Conservation (phyloP, 2,797 vertebrate species). For the Babyrousa celebensis region DNA sequence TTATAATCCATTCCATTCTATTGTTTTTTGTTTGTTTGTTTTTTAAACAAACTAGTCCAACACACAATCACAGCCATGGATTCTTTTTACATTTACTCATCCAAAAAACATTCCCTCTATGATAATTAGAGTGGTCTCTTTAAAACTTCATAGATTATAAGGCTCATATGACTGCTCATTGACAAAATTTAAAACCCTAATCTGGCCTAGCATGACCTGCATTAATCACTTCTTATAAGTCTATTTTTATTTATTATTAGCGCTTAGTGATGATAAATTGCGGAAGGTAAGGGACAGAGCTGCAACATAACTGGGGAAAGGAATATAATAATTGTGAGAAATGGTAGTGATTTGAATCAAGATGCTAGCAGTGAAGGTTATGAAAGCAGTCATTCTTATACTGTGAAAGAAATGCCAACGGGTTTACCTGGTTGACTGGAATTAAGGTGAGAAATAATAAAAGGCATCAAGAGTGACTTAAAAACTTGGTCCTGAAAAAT, state of each 20-base stretch:
- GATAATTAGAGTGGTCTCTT: neutral
- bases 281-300: neutral
- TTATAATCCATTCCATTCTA: neutral
- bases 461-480: neutral
- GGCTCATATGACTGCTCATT: neutral
- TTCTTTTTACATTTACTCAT: neutral
- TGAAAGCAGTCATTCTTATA: neutral
- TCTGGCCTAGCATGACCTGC: neutral
- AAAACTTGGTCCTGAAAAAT: neutral
- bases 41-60: neutral
- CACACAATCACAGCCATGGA: neutral
- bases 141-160: neutral
- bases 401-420: neutral
- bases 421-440: neutral
- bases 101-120: neutral
- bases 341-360: neutral
- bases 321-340: neutral
- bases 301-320: neutral
- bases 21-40: neutral
- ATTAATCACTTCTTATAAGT: neutral
- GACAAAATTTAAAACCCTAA: neutral
- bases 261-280: neutral
- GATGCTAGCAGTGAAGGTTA: neutral
- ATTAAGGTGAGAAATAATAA: neutral
- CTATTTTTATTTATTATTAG: neutral